phyloP scores from a whole-genome alignment of 2,888 invertebrate genomes.

The Ferrisia virgata region DNA sequence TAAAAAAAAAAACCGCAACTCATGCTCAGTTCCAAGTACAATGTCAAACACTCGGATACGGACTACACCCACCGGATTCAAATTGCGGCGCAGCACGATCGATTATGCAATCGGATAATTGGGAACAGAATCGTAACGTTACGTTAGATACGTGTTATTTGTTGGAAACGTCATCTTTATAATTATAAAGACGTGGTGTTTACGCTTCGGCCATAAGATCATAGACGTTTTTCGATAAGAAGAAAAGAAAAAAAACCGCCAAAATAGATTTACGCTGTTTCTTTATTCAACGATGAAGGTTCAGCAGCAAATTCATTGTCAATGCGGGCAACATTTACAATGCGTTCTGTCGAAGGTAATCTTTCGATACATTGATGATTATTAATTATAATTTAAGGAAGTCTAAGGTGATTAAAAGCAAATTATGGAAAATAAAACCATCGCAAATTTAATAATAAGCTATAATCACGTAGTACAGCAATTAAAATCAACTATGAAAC shows the following conservation, averaged over 20 bases:
- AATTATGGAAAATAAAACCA: conserved; percentile 10
- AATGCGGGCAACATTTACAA: conserved; percentile 26
- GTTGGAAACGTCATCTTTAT: not conserved
- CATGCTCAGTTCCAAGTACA: not conserved
- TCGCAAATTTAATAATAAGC: conserved; percentile 29
- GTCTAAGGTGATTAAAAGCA: conserved; percentile 22
- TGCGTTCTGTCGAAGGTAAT: not conserved
- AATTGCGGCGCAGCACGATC: not conserved
- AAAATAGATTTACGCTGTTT: conserved; percentile 30
- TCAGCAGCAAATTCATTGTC: conserved; percentile 24
- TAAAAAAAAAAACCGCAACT: not conserved
- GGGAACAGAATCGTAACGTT: conserved; percentile 9
- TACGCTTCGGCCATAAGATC: not conserved
- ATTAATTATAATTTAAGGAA: conserved; percentile 33
- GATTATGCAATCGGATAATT: conserved; percentile 23
- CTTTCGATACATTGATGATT: conserved; percentile 3
- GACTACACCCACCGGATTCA: conserved; percentile 9
- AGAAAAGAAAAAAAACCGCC: conserved; percentile 11
- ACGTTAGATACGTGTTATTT: conserved; percentile 15
- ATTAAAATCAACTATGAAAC: not conserved
- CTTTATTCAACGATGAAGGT: conserved; percentile 27
- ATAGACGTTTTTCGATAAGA: conserved; percentile 7
- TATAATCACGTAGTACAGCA: not conserved
- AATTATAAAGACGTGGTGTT: not conserved
- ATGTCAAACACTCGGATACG: not conserved